Base-by-base conservation (phyloP, 2,797 vertebrate species). In the Hafferia zeledoni region DNA sequence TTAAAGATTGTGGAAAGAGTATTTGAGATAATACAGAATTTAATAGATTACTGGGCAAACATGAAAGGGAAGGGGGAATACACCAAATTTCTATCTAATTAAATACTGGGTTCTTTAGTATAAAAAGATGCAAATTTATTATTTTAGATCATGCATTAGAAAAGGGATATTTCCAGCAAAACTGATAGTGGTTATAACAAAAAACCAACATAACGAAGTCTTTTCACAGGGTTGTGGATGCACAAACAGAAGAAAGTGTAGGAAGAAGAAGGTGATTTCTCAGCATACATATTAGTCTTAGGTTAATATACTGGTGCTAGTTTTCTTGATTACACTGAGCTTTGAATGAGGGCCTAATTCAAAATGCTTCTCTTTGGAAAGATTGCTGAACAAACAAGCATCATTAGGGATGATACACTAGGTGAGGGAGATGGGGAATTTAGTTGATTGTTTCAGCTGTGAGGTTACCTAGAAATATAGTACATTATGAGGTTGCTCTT, bases 341-440 rank as follows among this genome's bases (percentile, higher is more conserved):
- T 88, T 91, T 95, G 61, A 47, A 94, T 55, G 55, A 67, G 49
- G 39, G 46, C 80, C 88, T 90, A 86, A 88, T 93, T 89, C 76
- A 86, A 91, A 83, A 68, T 19, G 17, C 57, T 80, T 90, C 57
- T 93, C n/a, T 89, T 91, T 93, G 55, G 59, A 94, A 95, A 86
- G 77, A 90, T 24, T 84, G 59, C 59, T 35, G 63, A 90, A 96
- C 91, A 94, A 95, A 78, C 76, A 94, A 86, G 85, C 70, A 83
- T 95, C 92, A 91, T 94, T 88, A 95, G 37, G 63, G 56, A 95
- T 94, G 90, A 96, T 95, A 87, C 88, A 93, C 79, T 96, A 94
- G 88, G 83, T 85, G 89, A 90, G 90, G 86, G 88, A 97, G 64
- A 82, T 76, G 22, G 83, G 95, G 92, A 94, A 94, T 96, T 95